phyloP scores from a whole-genome alignment of 2,888 invertebrate species.

The Microchrysa polita region DNA sequence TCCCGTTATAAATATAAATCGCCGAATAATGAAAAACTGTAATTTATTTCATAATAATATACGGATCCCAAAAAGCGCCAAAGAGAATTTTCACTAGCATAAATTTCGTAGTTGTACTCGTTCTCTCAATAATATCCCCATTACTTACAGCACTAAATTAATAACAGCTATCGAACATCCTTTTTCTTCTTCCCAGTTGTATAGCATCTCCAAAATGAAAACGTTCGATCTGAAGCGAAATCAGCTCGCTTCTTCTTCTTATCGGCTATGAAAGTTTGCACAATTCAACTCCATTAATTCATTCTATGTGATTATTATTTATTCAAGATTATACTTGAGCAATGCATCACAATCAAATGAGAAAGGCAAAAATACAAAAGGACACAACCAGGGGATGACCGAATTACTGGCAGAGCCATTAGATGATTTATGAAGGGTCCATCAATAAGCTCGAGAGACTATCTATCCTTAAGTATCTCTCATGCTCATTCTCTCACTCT shows the following conservation, averaged over 20 bases:
- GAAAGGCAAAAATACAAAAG: not conserved
- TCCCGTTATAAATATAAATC: too few species aligned
- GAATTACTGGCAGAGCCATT: not conserved
- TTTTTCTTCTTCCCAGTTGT: too few species aligned
- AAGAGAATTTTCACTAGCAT: too few species aligned
- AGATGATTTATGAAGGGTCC: not conserved
- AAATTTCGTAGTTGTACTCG: too few species aligned
- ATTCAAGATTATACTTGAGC: not conserved
- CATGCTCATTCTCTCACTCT: too few species aligned
- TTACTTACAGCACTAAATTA: not conserved
- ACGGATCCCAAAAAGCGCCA: too few species aligned
- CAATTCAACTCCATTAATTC: not conserved
- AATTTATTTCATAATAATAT: too few species aligned
- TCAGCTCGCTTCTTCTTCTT: not conserved
- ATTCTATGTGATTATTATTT: not conserved
- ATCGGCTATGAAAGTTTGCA: slow-evolving; percentile 1
- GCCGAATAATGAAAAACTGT: too few species aligned
- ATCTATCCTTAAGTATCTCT: too few species aligned
- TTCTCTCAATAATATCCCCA: not conserved
- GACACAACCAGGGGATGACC: not conserved
- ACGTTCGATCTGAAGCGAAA: not conserved
- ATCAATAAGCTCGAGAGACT: not conserved
- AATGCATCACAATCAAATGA: not conserved
- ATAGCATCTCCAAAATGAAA: too few species aligned
- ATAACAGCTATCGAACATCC: slow-evolving; percentile 1